Conservation (phyloP, 1,140 invertebrate genomes). For the Acromyrmex heyeri region DNA sequence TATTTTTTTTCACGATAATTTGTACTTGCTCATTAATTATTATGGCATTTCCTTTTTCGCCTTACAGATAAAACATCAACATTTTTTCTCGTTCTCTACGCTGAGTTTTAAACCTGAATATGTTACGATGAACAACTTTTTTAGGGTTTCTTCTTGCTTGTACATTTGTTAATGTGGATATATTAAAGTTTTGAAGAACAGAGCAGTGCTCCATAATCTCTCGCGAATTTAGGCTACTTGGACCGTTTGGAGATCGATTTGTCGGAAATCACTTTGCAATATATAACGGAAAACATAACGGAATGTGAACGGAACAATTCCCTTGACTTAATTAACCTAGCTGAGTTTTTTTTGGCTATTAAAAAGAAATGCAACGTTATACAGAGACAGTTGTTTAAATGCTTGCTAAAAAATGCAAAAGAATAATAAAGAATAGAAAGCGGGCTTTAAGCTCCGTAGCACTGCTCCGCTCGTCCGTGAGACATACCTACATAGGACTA, state of each 20-base stretch:
- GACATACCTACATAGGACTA: slow-evolving; percentile 69
- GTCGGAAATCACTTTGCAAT: neutral
- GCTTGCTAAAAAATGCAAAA: neutral
- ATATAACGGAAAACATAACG: neutral
- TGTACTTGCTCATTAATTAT: slow-evolving; percentile 86
- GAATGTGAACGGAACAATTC: slow-evolving; percentile 48
- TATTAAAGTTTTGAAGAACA: slow-evolving; percentile 67
- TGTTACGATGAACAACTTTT: slow-evolving; percentile 82
- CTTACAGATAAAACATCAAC: slow-evolving; percentile 80
- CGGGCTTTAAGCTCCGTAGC: slow-evolving; percentile 26
- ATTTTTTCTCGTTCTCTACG: slow-evolving; percentile 74
- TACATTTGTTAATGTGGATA: slow-evolving; percentile 78
- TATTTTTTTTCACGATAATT: slow-evolving; percentile 82
- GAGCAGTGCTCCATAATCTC: slow-evolving; percentile 69
- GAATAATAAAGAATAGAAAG: slow-evolving; percentile 14
- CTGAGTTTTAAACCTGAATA: slow-evolving; percentile 85
- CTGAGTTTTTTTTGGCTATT: neutral
- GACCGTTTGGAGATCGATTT: slow-evolving; percentile 1
- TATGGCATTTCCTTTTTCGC: slow-evolving; percentile 83
- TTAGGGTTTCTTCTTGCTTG: slow-evolving; percentile 79
- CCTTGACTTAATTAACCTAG: neutral
- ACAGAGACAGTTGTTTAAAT: neutral
- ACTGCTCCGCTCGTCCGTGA: slow-evolving; percentile 66
- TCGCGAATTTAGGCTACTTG: neutral
- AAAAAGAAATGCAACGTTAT: neutral